Conservation (phyloP, 1,140 invertebrate species). For the Homalodisca vitripennis region DNA sequence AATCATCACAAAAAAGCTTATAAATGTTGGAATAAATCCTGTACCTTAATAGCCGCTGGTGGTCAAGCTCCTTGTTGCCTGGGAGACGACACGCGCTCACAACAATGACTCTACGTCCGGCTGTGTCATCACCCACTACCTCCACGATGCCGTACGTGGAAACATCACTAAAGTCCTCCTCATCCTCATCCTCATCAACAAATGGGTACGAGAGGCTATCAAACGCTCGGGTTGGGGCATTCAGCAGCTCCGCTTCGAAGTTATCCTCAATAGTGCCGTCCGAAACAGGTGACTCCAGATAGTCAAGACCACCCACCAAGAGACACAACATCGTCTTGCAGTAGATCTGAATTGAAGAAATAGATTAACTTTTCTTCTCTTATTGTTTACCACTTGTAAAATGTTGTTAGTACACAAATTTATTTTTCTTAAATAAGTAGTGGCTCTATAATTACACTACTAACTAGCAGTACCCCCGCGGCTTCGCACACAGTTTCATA, state of each 20-base stretch:
- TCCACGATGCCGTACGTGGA: slow-evolving; percentile 82
- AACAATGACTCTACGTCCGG: slow-evolving; percentile 91
- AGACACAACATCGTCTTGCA: slow-evolving; percentile 56
- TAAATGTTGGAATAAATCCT: too few relatives aligned
- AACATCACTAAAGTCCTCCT: slow-evolving; percentile 74
- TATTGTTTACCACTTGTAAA: too few relatives aligned
- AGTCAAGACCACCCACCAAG: slow-evolving; percentile 55
- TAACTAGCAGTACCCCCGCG: too few relatives aligned
- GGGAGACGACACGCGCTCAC: slow-evolving; percentile 93
- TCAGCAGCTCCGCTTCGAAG: slow-evolving; percentile 86
- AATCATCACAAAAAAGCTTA: too few relatives aligned
- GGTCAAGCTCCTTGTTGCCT: slow-evolving; percentile 80
- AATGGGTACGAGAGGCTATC: slow-evolving; percentile 48
- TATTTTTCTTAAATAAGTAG: too few relatives aligned
- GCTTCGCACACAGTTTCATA: too few relatives aligned
- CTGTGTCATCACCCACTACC: slow-evolving; percentile 87
- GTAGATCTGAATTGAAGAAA: too few relatives aligned
- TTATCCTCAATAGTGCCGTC: slow-evolving; percentile 91
- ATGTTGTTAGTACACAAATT: too few relatives aligned
- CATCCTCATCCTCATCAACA: slow-evolving; percentile 53
- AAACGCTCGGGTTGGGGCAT: slow-evolving; percentile 56
- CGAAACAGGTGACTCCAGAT: slow-evolving; percentile 74
- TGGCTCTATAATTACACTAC: too few relatives aligned
- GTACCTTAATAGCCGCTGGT: slow-evolving; percentile 82
- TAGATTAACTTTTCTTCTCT: too few relatives aligned